Evolutionary conservation across 2,888 invertebrate genomes (phyloP).

Genomic region (Iselma pallidipennis): DNA sequence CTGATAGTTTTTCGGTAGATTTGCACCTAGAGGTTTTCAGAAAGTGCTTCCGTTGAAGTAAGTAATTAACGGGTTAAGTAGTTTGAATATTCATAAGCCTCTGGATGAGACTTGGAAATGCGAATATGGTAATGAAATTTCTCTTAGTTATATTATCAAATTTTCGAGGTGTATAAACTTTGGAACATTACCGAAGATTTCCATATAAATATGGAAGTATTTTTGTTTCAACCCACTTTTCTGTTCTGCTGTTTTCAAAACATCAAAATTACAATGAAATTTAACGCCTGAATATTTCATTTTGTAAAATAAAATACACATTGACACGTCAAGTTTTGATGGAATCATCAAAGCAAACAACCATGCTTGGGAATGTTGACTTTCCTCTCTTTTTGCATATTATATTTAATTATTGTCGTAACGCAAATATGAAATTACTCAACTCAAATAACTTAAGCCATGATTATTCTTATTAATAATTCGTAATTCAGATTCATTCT

Average conservation of each 20-base stretch:
- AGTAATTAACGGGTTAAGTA: constrained; percentile 46
- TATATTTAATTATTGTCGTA: no score
- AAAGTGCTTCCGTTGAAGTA: constrained; percentile 35
- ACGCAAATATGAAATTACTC: no score
- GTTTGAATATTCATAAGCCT: constrained; percentile 48
- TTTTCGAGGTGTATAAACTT: constrained; percentile 47
- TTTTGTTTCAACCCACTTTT: background rate
- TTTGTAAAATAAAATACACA: background rate
- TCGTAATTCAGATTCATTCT: no score
- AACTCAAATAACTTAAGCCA: no score
- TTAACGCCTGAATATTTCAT: background rate
- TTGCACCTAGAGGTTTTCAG: constrained; percentile 34
- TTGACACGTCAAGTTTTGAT: no score
- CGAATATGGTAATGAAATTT: constrained; percentile 50
- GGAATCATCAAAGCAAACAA: no score
- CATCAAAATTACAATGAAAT: background rate
- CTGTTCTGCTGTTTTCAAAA: background rate
- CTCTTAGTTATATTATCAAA: constrained; percentile 48
- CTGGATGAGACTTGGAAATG: constrained; percentile 40
- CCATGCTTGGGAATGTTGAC: no score
- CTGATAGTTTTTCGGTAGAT: constrained; percentile 31
- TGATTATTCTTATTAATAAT: no score
- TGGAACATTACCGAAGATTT: constrained; percentile 26
- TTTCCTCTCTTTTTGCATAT: no score
- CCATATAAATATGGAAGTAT: constrained; percentile 12